Evolutionary conservation across 2,113 vertebrate species (phyloP).

Genomic region (Sterna hirundo): DNA sequence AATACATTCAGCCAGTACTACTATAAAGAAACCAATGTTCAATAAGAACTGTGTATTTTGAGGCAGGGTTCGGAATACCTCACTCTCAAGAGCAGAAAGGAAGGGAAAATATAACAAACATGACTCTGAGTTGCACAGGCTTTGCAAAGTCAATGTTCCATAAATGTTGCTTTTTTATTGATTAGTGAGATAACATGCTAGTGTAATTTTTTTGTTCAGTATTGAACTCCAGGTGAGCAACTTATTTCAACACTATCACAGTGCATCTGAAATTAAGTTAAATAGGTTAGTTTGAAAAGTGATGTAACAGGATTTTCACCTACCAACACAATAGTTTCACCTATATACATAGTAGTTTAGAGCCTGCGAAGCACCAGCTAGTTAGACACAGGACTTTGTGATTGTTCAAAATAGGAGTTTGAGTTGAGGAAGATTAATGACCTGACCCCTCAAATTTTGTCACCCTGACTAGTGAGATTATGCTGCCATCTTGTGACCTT

Average conservation of each 20-base stretch:
- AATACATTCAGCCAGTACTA: not conserved
- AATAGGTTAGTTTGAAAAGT: not conserved
- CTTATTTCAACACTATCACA: not conserved
- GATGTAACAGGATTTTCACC: not conserved
- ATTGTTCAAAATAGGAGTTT: not conserved
- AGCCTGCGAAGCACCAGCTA: not conserved
- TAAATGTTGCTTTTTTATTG: not conserved
- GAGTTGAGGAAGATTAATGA: not conserved
- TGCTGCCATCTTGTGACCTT: conserved; percentile 60
- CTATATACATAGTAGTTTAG: not conserved
- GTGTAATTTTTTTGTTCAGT: not conserved
- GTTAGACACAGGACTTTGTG: not conserved
- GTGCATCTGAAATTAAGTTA: not conserved
- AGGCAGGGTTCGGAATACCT: not conserved
- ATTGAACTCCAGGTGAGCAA: not conserved
- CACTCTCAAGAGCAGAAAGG: not conserved
- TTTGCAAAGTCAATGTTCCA: not conserved
- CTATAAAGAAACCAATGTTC: not conserved
- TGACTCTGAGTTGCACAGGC: not conserved
- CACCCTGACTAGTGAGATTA: not conserved
- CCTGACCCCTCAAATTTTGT: not conserved
- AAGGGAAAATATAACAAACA: not conserved
- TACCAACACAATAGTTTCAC: not conserved
- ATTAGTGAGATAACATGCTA: not conserved
- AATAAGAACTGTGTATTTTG: not conserved